A percentile compares a stretch with the other conserved stretches of the same genome.
Conservation (phyloP, 2,797 vertebrate genomes). For the Chelon auratus region DNA sequence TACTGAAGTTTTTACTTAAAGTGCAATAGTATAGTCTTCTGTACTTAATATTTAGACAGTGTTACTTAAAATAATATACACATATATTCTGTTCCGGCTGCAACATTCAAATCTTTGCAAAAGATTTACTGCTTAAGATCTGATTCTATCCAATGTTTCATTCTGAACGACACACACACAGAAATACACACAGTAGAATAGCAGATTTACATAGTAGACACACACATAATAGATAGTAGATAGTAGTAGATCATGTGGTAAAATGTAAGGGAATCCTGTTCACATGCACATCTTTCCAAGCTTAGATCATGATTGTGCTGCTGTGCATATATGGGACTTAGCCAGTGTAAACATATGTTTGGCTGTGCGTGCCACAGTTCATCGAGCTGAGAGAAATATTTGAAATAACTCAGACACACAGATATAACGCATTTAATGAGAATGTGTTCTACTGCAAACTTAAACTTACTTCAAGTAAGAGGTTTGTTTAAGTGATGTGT, state of each 20-base stretch:
- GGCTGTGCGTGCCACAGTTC: conserved; percentile 19
- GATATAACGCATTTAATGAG: conserved; percentile 15
- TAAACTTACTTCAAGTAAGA: background rate
- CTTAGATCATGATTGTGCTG: conserved; percentile 27
- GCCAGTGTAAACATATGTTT: conserved; percentile 56
- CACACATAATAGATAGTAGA: no score
- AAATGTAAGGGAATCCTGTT: conserved; percentile 34
- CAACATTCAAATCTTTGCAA: conserved; percentile 3
- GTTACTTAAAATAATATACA: conserved; percentile 32
- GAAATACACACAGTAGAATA: conserved; percentile 22
- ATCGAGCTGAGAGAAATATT: conserved; percentile 41
- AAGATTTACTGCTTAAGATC: conserved; percentile 30
- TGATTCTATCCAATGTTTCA: conserved; percentile 28
- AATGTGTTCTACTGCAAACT: conserved; percentile 15
- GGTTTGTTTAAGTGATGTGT: background rate
- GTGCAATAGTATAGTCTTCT: background rate
- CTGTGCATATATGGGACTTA: conserved; percentile 24
- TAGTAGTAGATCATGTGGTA: conserved; percentile 10
- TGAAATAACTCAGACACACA: conserved; percentile 50
- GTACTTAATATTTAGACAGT: conserved; percentile 41
- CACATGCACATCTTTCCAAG: conserved; percentile 44
- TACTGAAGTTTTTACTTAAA: conserved; percentile 9
- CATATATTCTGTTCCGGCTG: conserved; percentile 14
- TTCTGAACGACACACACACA: conserved; percentile 4
- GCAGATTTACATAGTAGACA: conserved; percentile 1